These are phyloP conservation scores for Rallus crepitans DNA, from an alignment of 2,797 vertebrate species.

Conservation along the genomic window DNA sequence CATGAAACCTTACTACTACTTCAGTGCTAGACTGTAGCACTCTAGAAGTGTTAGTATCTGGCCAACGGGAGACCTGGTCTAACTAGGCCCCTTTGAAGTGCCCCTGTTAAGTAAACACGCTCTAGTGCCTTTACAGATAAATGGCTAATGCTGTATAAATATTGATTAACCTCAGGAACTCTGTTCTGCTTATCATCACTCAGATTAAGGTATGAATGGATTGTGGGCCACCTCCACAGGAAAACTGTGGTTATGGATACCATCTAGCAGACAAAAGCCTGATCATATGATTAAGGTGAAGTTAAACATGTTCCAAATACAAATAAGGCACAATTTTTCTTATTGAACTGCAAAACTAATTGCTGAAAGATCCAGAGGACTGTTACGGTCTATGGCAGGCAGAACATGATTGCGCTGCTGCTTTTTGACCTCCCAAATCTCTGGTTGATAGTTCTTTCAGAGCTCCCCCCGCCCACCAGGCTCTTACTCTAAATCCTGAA, in stretches of 20 bases:
- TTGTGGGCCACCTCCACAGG: slow-evolving; percentile 3
- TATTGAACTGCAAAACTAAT: background rate
- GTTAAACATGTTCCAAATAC: background rate
- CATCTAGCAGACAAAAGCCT: background rate
- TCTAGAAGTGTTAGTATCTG: background rate
- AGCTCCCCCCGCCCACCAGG: background rate
- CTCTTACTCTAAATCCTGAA: background rate
- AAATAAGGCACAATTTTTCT: background rate
- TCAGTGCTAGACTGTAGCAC: background rate
- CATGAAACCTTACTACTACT: background rate
- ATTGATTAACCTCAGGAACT: slow-evolving; percentile 36
- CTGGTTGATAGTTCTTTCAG: background rate
- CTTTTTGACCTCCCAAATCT: background rate
- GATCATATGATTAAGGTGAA: background rate
- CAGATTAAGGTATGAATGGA: slow-evolving; percentile 20
- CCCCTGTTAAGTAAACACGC: background rate
- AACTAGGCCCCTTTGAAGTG: slow-evolving; percentile 10
- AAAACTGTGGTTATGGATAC: background rate
- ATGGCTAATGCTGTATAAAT: slow-evolving; percentile 39
- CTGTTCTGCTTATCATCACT: background rate
- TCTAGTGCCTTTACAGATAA: slow-evolving; percentile 10
- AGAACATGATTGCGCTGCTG: background rate
- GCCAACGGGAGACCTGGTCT: background rate
- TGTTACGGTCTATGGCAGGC: background rate
- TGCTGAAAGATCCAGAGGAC: background rate